These are phyloP conservation scores for Enteromius viviparus DNA, from an alignment of 2,797 vertebrate species.

Conservation along the genomic window DNA sequence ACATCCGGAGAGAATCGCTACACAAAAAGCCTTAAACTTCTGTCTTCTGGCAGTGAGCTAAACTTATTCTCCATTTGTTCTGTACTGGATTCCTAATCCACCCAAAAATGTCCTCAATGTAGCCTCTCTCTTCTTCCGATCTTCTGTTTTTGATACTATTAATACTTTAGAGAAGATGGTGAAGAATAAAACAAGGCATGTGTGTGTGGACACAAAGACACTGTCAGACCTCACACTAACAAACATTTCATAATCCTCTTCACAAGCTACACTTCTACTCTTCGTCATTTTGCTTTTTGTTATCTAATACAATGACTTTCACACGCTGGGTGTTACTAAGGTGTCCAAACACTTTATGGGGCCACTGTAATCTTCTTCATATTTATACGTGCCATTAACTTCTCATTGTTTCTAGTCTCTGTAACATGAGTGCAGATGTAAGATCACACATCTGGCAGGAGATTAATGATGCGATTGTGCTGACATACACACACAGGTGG, in stretches of 20 bases:
- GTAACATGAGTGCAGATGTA: constrained; percentile 26
- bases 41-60: constrained; percentile 28
- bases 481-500: constrained; percentile 54
- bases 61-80: constrained; percentile 12
- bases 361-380: not conserved
- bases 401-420: constrained; percentile 10
- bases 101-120: constrained; percentile 5
- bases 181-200: not conserved
- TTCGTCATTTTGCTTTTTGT: constrained; percentile 1
- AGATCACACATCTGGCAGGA: constrained; percentile 45
- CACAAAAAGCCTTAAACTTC: constrained; percentile 4
- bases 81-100: not conserved
- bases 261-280: not conserved
- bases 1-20: constrained; percentile 2
- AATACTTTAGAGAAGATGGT: not conserved
- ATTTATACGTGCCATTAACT: constrained; percentile 2
- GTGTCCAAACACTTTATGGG: not conserved
- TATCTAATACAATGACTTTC: not conserved
- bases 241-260: not conserved
- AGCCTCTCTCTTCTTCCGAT: not conserved
- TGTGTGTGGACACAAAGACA: constrained; percentile 13
- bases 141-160: not conserved
- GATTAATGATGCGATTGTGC: constrained; percentile 56
- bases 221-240: not conserved
- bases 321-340: not conserved